phyloP scores from a whole-genome alignment of 2,888 invertebrate species.

The Sinodicranocentrus sp. region DNA sequence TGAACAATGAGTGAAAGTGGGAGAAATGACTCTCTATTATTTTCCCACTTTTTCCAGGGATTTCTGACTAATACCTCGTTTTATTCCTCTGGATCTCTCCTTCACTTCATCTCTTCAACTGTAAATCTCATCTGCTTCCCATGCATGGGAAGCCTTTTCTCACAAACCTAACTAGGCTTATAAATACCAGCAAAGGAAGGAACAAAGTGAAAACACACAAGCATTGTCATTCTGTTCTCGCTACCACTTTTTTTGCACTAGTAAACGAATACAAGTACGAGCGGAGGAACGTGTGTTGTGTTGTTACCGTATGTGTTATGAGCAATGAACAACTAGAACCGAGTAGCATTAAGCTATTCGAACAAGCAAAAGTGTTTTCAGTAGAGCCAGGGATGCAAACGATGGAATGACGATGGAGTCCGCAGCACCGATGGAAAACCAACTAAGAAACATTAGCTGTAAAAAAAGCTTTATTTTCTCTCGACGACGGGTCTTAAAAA shows the following conservation, averaged over 20 bases:
- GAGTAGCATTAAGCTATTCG: too few relatives aligned
- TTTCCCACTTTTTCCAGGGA: conserved; percentile 67
- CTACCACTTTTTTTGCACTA: background rate
- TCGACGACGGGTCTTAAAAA: conserved; percentile 65
- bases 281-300: too few relatives aligned
- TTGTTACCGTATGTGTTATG: too few relatives aligned
- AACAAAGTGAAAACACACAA: background rate
- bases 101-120: conserved; percentile 27
- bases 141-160: conserved; percentile 21
- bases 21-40: conserved; percentile 67
- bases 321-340: too few relatives aligned
- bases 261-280: too few relatives aligned
- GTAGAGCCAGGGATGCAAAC: conserved; percentile 21
- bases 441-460: conserved; percentile 36
- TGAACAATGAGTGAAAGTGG: conserved; percentile 63
- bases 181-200: conserved; percentile 19
- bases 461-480: conserved; percentile 42
- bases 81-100: conserved; percentile 59
- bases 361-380: conserved; percentile 9
- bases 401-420: too few relatives aligned
- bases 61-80: conserved; percentile 65
- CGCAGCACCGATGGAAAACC: background rate
- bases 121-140: conserved; percentile 65
- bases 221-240: conserved; percentile 8
- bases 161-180: conserved; percentile 53